Evolutionary conservation across 1,140 invertebrate species (phyloP), one percentile per base, ranked within the genome.

Genomic region (Zophobas morio): DNA sequence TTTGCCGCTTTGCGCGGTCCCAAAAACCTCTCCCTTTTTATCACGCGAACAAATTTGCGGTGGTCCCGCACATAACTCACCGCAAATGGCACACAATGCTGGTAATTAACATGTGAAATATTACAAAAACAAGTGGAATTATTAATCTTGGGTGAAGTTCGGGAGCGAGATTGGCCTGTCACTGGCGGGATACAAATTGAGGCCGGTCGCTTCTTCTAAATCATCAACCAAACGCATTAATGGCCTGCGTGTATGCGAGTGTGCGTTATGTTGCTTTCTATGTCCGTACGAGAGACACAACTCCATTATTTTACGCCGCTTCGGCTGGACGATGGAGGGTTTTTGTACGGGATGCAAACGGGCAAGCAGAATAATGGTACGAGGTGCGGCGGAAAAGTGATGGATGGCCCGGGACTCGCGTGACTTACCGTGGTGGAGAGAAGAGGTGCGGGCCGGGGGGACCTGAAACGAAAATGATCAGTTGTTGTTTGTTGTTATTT

Each of bases 41-140:
- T 54, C 53, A 2, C 53, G 60, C 39, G 49, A 51, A 51, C 49
- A 20, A 51, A 51, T 66, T 66, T 40, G 6, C 2, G 57, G 35
- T 40, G 36, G 35, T 40, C 57, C 57, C 34, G 60, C 37, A 73
- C 63, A 78, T 71, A 72, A 70, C 63, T 63, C 66, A 53, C 70
- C 63, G 42, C 78, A 79, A 77, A 75, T 75, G 75, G 74, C 60
- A 54, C 70, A 80, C 78, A 80, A 80, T 80, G 56, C 51, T 57
- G 74, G 77, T 78, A 80, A 80, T 80, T 80, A 80, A 77, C 79
- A 78, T 72, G 72, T 81, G 80, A 81, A 79, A 79, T 81, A 81
- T 81, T 79, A 79, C 76, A 80, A 81, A 81, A 79, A 81, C 78
- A 81, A 81, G 80, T 81, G 76, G 76, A 80, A 79, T 79, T 81